A percentile compares a stretch with the other conserved stretches of the same genome.
phyloP scores from a whole-genome alignment of 2,888 invertebrate genomes.

The Xestia c-nigrum region DNA sequence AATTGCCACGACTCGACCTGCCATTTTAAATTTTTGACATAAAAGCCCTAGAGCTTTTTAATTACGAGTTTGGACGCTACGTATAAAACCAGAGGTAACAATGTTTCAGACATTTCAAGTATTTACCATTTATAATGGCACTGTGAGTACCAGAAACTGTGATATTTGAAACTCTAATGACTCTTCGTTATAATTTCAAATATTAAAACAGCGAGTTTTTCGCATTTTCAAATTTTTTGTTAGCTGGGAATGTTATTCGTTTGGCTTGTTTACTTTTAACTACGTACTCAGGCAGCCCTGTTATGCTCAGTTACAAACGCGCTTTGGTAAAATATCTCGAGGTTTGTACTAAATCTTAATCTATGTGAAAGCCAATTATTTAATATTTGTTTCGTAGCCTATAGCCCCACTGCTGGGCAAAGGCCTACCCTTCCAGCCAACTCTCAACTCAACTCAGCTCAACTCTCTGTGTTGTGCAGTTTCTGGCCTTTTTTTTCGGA shows the following conservation, averaged over 20 bases:
- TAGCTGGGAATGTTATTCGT: not conserved
- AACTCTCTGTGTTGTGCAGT: too few relatives aligned
- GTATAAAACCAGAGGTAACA: constrained; percentile 38
- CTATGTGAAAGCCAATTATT: not conserved
- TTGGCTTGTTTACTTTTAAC: not conserved
- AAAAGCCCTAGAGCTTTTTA: constrained; percentile 50
- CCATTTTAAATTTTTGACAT: constrained; percentile 46
- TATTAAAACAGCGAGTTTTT: not conserved
- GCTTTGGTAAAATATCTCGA: not conserved
- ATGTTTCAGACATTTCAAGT: constrained; percentile 41
- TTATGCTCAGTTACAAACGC: not conserved
- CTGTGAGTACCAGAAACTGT: not conserved
- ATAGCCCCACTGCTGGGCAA: too few relatives aligned
- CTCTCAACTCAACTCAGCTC: too few relatives aligned
- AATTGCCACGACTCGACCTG: constrained; percentile 48
- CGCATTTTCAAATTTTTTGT: not conserved
- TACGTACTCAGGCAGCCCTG: not conserved
- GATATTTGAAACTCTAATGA: constrained; percentile 34
- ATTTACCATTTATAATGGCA: constrained; percentile 36
- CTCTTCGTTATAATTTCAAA: constrained; percentile 23
- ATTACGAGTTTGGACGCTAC: constrained; percentile 43
- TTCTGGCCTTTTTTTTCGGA: too few relatives aligned
- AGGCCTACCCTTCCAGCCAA: too few relatives aligned
- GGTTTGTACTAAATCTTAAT: not conserved
- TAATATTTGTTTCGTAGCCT: too few relatives aligned